A percentile compares a stretch with the other conserved stretches of the same genome.
phyloP scores from a whole-genome alignment of 2,797 vertebrate genomes.

The Bucorvus abyssinicus region DNA sequence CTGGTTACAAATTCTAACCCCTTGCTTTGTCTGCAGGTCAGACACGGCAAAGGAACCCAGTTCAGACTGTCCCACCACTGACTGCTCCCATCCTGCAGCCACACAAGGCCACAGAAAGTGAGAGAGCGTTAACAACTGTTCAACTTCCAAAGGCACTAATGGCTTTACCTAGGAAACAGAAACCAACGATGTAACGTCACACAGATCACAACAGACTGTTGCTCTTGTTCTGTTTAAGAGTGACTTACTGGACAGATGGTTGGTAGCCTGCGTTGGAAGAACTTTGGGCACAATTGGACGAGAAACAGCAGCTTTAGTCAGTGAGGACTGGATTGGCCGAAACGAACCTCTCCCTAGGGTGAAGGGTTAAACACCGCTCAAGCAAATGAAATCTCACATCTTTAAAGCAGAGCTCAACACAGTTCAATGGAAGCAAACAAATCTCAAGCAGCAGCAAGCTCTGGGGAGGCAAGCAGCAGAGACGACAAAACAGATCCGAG shows the following conservation, averaged over 20 bases:
- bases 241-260: slow-evolving; percentile 88
- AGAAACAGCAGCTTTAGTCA: slow-evolving; percentile 82
- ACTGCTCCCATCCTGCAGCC: neutral
- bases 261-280: slow-evolving; percentile 76
- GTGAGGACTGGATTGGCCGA: slow-evolving; percentile 91
- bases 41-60: neutral
- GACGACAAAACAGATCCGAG: neutral
- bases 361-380: slow-evolving; percentile 10
- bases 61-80: too few species aligned
- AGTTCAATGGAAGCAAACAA: neutral
- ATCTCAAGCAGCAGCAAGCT: neutral
- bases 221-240: neutral
- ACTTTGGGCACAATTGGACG: slow-evolving; percentile 86
- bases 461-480: neutral
- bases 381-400: neutral
- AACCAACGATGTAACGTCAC: neutral
- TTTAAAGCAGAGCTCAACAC: neutral
- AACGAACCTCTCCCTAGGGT: slow-evolving; percentile 93
- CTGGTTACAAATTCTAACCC: neutral
- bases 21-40: neutral
- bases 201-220: neutral
- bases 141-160: neutral
- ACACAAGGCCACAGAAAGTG: neutral
- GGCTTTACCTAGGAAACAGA: neutral
- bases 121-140: neutral